Percentiles rank a stretch among this genome's conserved stretches.
Evolutionary conservation across 2,113 vertebrate genomes (phyloP).

Genomic region (rat (Rattus norvegicus)): GRCr8 NC_086024.1:77897001-77897500

Average conservation of each 20-base stretch:
- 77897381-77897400: background rate
- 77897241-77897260: background rate
- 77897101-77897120: background rate
- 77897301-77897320: background rate
- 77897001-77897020: background rate
- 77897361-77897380: background rate
- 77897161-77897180: background rate
- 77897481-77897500: background rate
- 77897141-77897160: background rate
- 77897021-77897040: background rate
- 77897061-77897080: background rate
- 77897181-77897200: background rate
- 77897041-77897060: background rate
- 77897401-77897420: background rate
- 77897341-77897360: background rate
- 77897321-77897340: background rate
- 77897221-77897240: background rate
- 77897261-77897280: background rate
- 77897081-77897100: background rate
- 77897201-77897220: background rate
- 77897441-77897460: background rate
- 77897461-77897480: background rate
- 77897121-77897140: background rate
- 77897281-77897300: background rate
- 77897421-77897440: background rate